These are phyloP conservation scores for Thamnaconus septentrionalis DNA, from an alignment of 2,113 vertebrate genomes.

Conservation along the genomic window DNA sequence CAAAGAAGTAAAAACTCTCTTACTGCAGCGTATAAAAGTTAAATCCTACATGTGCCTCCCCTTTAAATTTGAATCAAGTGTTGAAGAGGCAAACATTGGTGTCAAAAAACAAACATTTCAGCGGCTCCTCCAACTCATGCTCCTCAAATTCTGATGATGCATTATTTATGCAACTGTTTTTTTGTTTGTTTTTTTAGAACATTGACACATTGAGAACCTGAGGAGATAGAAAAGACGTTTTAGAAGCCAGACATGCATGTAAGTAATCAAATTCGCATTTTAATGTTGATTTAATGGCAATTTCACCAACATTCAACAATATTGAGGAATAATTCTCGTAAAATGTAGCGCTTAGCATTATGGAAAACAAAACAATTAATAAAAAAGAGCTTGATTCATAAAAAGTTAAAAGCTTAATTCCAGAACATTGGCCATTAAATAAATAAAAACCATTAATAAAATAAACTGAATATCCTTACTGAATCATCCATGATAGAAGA, in stretches of 20 bases:
- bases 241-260: background rate
- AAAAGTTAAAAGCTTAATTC: background rate
- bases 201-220: slow-evolving; percentile 69
- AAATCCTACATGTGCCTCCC: slow-evolving; percentile 45
- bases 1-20: no score
- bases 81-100: slow-evolving; percentile 60
- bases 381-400: no score
- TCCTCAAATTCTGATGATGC: no score
- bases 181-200: slow-evolving; percentile 57
- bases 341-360: no score
- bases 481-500: slow-evolving; percentile 69
- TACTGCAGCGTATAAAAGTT: slow-evolving; percentile 23
- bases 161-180: background rate
- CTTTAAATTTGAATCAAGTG: slow-evolving; percentile 40
- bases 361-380: no score
- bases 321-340: no score
- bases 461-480: slow-evolving; percentile 27
- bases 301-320: no score
- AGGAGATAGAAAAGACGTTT: slow-evolving; percentile 3
- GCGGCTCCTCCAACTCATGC: no score
- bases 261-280: background rate
- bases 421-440: background rate
- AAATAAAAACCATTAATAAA: background rate
- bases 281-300: no score
- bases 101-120: slow-evolving; percentile 36